Evolutionary conservation across 2,888 invertebrate genomes (phyloP).

Genomic region (Vesta saturnalis): DNA sequence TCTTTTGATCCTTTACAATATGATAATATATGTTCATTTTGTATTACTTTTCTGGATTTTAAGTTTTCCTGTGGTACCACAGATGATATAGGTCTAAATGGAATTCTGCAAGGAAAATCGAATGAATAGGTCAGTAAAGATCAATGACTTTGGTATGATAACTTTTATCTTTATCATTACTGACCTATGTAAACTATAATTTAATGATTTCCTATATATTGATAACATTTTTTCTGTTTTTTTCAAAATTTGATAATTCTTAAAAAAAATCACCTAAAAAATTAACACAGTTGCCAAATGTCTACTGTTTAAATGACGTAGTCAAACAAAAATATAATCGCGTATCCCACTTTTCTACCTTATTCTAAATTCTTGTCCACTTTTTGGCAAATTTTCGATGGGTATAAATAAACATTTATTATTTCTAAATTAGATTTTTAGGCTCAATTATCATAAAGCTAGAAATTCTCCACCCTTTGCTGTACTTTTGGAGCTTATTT

Average conservation of each 20-base stretch:
- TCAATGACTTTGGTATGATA: background rate
- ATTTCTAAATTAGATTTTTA: no score
- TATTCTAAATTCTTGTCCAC: no score
- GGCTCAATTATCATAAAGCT: no score
- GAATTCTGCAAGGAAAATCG: conserved; percentile 53
- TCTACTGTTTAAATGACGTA: conserved; percentile 35
- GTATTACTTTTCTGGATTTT: conserved; percentile 71
- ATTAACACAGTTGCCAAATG: conserved; percentile 27
- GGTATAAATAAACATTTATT: no score
- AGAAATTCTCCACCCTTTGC: no score
- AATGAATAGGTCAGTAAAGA: no score
- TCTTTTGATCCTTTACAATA: conserved; percentile 88
- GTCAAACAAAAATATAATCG: conserved; percentile 1
- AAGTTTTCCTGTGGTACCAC: conserved; percentile 73
- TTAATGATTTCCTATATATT: conserved; percentile 40
- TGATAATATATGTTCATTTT: conserved; percentile 83
- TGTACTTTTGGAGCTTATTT: no score
- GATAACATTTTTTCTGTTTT: conserved; percentile 37
- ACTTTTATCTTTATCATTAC: conserved; percentile 13
- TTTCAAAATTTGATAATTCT: background rate
- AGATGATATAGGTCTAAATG: conserved; percentile 67
- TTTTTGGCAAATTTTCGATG: no score
- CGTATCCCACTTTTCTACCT: no score
- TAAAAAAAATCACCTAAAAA: background rate
- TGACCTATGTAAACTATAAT: conserved; percentile 44